These are phyloP conservation scores for Paedocypris micromegethes DNA, from an alignment of 2,797 vertebrate genomes.

Conservation along the genomic window DNA sequence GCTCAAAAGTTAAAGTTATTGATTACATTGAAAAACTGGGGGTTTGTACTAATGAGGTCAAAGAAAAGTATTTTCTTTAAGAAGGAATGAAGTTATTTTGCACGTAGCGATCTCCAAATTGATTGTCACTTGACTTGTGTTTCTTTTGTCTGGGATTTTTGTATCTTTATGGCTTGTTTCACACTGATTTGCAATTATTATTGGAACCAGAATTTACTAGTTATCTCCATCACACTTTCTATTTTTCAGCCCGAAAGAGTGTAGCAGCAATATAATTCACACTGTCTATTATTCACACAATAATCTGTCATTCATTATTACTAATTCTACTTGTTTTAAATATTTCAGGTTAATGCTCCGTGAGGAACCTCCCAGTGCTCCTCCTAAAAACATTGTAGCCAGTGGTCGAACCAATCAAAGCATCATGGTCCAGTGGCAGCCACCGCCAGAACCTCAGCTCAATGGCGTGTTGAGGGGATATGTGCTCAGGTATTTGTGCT, in stretches of 20 bases:
- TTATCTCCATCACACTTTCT: no score
- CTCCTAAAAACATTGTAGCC: slow-evolving; percentile 92
- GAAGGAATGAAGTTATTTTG: not conserved
- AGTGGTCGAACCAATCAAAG: slow-evolving; percentile 95
- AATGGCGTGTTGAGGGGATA: slow-evolving; percentile 89
- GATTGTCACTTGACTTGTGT: no score
- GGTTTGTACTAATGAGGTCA: slow-evolving; percentile 25
- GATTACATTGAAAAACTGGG: slow-evolving; percentile 17
- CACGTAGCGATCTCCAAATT: no score
- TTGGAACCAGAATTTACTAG: no score
- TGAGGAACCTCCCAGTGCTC: slow-evolving; percentile 89
- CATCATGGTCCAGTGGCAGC: slow-evolving; percentile 98
- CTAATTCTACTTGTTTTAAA: no score
- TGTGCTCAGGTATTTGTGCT: slow-evolving; percentile 75
- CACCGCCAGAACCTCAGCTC: slow-evolving; percentile 87
- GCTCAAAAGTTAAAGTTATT: slow-evolving; percentile 13
- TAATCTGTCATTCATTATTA: no score
- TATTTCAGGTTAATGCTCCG: slow-evolving; percentile 81
- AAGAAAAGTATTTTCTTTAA: slow-evolving; percentile 2
- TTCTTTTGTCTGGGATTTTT: no score
- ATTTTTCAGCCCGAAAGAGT: no score
- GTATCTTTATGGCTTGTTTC: no score
- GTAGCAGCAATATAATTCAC: no score
- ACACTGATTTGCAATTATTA: no score
- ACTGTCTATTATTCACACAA: no score